Conservation (phyloP, 2,797 vertebrate species). For the Garrulus glandarius region DNA sequence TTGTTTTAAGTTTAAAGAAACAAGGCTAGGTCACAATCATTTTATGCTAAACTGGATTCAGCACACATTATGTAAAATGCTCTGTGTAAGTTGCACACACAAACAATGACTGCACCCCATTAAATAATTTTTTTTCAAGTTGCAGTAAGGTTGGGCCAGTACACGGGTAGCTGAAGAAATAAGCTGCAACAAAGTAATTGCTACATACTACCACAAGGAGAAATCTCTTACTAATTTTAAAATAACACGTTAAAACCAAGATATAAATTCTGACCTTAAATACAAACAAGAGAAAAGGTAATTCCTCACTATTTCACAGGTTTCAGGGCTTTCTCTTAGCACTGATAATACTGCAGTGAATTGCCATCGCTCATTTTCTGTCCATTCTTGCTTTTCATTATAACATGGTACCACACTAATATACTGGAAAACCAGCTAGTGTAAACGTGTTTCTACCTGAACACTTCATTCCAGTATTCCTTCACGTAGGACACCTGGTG, state of each 20-base stretch:
- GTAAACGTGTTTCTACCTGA: slow-evolving; percentile 78
- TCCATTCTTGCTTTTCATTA: background rate
- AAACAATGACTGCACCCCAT: rapidly evolving
- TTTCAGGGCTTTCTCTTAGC: background rate
- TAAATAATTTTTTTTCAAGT: background rate
- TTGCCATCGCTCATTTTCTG: background rate
- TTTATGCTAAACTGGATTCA: background rate
- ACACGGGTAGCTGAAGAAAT: background rate
- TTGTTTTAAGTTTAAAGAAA: background rate
- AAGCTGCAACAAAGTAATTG: background rate
- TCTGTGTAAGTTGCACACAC: background rate
- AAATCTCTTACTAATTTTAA: background rate
- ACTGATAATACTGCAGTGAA: background rate
- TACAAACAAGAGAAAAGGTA: background rate
- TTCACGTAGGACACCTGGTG: slow-evolving; percentile 92
- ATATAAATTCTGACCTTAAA: background rate
- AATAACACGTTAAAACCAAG: background rate
- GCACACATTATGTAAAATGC: background rate
- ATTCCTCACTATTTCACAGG: background rate
- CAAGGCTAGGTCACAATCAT: background rate
- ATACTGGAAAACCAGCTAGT: rapidly evolving
- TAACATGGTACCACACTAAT: rapidly evolving
- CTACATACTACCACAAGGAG: background rate
- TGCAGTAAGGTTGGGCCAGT: background rate
- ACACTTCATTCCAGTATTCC: slow-evolving; percentile 96